phyloP scores from a whole-genome alignment of 2,797 vertebrate genomes.

The Galagoides demidoff region DNA sequence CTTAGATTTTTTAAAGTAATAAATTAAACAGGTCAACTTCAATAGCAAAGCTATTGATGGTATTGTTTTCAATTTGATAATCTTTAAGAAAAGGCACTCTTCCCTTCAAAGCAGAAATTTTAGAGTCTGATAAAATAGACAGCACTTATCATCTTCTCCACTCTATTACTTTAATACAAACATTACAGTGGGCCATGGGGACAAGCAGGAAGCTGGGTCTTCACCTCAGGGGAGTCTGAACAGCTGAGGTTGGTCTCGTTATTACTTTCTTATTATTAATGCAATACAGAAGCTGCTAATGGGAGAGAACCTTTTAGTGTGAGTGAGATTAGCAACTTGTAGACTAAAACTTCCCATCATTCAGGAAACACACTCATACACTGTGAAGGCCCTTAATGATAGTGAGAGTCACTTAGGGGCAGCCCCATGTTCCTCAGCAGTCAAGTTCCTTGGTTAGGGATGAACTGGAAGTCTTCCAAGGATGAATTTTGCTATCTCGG shows the following conservation, averaged over 20 bases:
- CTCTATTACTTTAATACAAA: constrained; percentile 37
- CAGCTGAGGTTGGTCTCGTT: constrained; percentile 62
- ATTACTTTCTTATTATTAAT: constrained; percentile 80
- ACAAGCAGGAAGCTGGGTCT: not conserved
- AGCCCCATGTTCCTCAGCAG: constrained; percentile 47
- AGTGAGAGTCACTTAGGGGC: constrained; percentile 70
- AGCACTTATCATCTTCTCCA: constrained; percentile 29
- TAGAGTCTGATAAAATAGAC: not conserved
- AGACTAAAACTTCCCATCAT: constrained; percentile 65
- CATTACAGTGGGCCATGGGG: constrained; percentile 63
- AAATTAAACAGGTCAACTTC: constrained; percentile 17
- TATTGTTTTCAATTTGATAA: not conserved
- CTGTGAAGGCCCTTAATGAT: constrained; percentile 74
- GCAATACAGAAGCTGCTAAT: constrained; percentile 74
- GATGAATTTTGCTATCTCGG: constrained; percentile 55
- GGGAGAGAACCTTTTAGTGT: constrained; percentile 78
- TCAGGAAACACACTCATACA: constrained; percentile 62
- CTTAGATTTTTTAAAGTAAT: constrained; percentile 43
- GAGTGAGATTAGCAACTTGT: constrained; percentile 78
- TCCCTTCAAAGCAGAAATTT: constrained; percentile 23
- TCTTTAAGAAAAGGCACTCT: not conserved
- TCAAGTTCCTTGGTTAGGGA: constrained; percentile 69
- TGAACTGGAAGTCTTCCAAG: constrained; percentile 71
- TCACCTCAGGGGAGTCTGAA: constrained; percentile 59
- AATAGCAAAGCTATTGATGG: not conserved